Evolutionary conservation across 2,797 vertebrate species (phyloP).

Genomic region (Falco berigora): DNA sequence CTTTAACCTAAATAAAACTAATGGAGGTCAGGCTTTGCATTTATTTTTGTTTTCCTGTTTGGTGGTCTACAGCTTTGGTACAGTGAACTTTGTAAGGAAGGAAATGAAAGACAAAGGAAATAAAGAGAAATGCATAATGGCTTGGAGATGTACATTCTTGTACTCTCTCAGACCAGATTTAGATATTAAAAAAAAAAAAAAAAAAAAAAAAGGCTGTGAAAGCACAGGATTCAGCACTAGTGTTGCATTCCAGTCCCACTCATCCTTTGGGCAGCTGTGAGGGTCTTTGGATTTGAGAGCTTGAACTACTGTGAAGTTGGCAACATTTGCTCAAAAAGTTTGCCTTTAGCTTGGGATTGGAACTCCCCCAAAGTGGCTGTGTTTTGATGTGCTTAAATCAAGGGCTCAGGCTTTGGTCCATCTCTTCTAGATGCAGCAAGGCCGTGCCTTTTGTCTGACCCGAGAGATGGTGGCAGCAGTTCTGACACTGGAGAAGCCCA

Average conservation of each 20-base stretch:
- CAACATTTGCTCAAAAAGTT: background rate
- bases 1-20: slow-evolving; percentile 47
- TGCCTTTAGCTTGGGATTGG: background rate
- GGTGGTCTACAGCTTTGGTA: background rate
- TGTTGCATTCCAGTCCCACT: background rate
- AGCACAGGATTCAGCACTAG: background rate
- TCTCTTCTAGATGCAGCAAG: background rate
- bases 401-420: background rate
- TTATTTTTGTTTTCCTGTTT: background rate
- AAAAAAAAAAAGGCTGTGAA: background rate
- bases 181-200: background rate
- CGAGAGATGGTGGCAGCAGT: background rate
- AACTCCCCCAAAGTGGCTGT: accelerated
- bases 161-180: background rate
- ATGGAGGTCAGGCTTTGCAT: slow-evolving; percentile 14
- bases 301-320: background rate
- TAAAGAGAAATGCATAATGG: background rate
- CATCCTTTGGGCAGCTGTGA: background rate
- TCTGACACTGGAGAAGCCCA: background rate
- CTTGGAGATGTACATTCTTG: background rate
- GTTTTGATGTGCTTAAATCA: background rate
- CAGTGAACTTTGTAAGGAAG: background rate
- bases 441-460: background rate
- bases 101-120: background rate
- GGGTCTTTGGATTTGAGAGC: background rate